Base-by-base conservation (phyloP, 2,888 invertebrate genomes). In the Polietes domitor region DNA sequence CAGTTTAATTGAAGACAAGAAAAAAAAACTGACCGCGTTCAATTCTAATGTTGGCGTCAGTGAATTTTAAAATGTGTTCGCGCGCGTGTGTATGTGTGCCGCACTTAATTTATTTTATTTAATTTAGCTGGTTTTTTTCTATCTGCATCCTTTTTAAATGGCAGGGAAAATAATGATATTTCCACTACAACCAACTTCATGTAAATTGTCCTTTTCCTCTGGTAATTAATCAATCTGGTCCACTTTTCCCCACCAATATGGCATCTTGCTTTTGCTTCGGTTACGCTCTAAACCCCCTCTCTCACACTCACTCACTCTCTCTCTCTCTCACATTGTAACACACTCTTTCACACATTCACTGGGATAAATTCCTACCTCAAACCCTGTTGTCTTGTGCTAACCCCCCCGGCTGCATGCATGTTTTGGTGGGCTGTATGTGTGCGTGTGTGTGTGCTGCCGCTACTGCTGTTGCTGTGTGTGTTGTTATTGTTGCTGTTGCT, bases 181-280 rank as follows among this genome's bases (percentile, higher is more conserved):
- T 41, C 41, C 41, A 24, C 43, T 41, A 43, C 37, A 61, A 65
- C 41, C 37, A 68, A 68, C 68, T 68, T 41, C 68, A 68, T 68
- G 21, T 68, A 68, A 68, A 68, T 68, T 43, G 68, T 15, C 24
- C 68, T 43, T 68, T 68, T 68, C 68, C 68, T 68, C 41, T 41
- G 10, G 68, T 68, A 68, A 68, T 68, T 68, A 68, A 68, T 68
- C 68, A 68, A 68, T 41, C 21, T 68, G 68, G 68, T 43, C 68
- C 68, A 68, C 68, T 41, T 68, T 68, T 68, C 24, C 15, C 43
- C 43, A 68, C 43, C 68, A 68, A 68, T 68, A 5, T 68, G 68
- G 68, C 68, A 68, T 68, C 68, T 12, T 70, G 24, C n/a, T 50
- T 24, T 43, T 61, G 43, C 43, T 37, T 73, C 3, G 12, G 6